Percentiles rank a stretch among this genome's conserved stretches.
Conservation (phyloP, 2,113 vertebrate species). For the Nipponia nippon region DNA sequence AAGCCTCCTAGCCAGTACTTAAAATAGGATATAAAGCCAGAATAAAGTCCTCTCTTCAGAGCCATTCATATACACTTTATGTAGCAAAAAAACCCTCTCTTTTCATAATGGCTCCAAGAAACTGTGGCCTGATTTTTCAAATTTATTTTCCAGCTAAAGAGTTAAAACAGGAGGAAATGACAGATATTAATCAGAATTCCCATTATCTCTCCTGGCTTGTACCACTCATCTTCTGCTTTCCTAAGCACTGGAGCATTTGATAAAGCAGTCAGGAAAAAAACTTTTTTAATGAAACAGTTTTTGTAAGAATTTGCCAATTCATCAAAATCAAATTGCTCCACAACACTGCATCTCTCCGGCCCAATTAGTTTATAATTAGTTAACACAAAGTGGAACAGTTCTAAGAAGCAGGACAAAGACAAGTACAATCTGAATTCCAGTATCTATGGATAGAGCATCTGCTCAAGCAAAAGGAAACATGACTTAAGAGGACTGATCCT, state of each 20-base stretch:
- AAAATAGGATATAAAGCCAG: neutral
- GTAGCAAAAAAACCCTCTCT: neutral
- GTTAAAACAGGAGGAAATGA: neutral
- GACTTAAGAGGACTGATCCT: neutral
- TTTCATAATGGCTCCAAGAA: neutral
- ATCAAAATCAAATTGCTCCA: slow-evolving; percentile 25
- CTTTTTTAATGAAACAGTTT: neutral
- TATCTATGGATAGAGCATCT: neutral
- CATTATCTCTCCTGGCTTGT: neutral
- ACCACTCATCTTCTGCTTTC: neutral
- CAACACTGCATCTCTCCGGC: neutral
- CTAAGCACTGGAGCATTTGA: neutral
- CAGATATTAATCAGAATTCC: slow-evolving; percentile 16
- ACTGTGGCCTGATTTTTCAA: neutral
- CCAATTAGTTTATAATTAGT: slow-evolving; percentile 40
- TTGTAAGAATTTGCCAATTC: slow-evolving; percentile 13
- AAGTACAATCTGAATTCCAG: neutral
- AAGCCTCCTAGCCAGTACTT: neutral
- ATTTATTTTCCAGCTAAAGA: neutral
- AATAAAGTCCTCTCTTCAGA: neutral
- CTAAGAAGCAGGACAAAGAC: neutral
- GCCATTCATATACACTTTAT: neutral
- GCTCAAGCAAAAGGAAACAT: neutral
- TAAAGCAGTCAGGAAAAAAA: neutral
- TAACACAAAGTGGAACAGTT: neutral